Evolutionary conservation across 2,113 vertebrate species (phyloP).

Genomic region (Varanus salvator): DNA sequence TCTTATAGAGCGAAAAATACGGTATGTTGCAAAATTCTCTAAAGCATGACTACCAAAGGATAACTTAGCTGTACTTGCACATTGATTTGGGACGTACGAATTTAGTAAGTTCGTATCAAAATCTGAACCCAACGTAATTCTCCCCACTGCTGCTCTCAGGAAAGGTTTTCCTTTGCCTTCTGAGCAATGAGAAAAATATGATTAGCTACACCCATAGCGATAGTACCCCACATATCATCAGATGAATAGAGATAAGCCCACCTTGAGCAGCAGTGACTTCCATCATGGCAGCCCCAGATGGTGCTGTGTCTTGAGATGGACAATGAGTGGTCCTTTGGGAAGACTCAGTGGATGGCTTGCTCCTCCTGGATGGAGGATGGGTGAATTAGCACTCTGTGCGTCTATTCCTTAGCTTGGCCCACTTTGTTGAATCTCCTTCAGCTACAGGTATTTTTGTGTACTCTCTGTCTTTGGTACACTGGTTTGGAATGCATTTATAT

Average conservation of each 20-base stretch:
- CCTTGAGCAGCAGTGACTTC: background rate
- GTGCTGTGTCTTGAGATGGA: background rate
- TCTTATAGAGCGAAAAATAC: too few relatives aligned
- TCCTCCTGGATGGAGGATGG: background rate
- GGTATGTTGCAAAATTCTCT: too few relatives aligned
- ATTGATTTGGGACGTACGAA: too few relatives aligned
- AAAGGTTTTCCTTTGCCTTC: background rate
- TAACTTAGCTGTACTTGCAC: too few relatives aligned
- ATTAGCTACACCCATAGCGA: too few relatives aligned
- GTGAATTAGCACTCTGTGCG: background rate
- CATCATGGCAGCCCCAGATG: background rate
- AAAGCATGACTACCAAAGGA: too few relatives aligned
- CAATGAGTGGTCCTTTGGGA: background rate
- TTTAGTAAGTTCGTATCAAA: too few relatives aligned
- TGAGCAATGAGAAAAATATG: background rate
- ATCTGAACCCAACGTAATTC: background rate
- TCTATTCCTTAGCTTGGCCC: background rate
- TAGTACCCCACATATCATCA: background rate
- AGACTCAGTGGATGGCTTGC: background rate
- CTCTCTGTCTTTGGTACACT: background rate
- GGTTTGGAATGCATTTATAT: background rate
- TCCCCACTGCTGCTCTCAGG: background rate
- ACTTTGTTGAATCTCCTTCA: background rate
- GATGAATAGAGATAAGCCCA: background rate
- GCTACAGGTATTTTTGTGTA: background rate